These are phyloP conservation scores for Akabosia matsudoensis DNA, from an alignment of 1,140 invertebrate species.

Conservation along the genomic window DNA sequence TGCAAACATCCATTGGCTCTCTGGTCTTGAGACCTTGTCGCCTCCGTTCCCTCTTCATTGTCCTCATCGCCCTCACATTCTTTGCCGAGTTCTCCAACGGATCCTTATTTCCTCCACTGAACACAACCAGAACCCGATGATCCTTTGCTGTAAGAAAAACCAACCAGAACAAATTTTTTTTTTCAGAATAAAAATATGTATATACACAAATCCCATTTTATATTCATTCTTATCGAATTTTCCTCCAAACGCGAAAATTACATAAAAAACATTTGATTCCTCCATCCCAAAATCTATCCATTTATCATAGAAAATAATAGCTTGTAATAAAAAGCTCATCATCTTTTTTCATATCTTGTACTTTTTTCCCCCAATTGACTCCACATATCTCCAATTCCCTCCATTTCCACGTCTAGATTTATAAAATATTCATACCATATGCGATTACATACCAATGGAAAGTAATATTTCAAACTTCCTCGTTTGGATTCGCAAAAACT, in stretches of 20 bases:
- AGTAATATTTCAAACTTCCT: slow-evolving; percentile 98
- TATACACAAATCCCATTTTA: too few relatives aligned
- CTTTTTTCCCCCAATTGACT: too few relatives aligned
- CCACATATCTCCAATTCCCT: too few relatives aligned
- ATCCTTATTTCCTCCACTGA: not conserved
- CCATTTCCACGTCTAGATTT: too few relatives aligned
- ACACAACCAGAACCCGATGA: slow-evolving; percentile 15
- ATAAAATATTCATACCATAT: not conserved
- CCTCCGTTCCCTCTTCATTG: not conserved
- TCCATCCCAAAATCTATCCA: too few relatives aligned
- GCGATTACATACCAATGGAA: slow-evolving; percentile 65
- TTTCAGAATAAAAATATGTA: not conserved
- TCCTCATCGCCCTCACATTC: not conserved
- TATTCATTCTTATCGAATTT: too few relatives aligned
- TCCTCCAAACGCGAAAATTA: too few relatives aligned
- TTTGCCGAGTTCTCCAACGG: not conserved
- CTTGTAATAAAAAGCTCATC: too few relatives aligned
- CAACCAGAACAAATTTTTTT: not conserved
- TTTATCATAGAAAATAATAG: too few relatives aligned
- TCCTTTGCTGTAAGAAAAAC: not conserved
- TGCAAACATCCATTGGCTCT: not conserved
- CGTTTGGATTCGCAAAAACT: slow-evolving; percentile 87
- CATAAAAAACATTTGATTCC: too few relatives aligned
- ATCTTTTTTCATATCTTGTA: too few relatives aligned
- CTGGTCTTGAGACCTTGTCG: not conserved